A percentile compares a stretch with the other conserved stretches of the same genome.
phyloP scores from a whole-genome alignment of 2,888 invertebrate species.

The Brachylomia viminalis region DNA sequence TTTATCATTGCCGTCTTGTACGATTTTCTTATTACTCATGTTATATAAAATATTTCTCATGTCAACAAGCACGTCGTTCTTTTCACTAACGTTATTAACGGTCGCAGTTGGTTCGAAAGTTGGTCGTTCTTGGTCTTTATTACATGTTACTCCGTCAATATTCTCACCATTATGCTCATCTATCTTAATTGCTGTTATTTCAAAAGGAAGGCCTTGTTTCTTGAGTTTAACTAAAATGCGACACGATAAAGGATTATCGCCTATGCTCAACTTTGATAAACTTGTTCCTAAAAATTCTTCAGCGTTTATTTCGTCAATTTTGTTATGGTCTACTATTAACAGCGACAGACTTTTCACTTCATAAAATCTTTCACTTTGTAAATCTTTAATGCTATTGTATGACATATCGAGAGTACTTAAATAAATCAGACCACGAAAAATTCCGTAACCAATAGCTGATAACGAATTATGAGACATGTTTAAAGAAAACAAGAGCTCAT shows the following conservation, averaged over 20 bases:
- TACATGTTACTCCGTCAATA: constrained; percentile 68
- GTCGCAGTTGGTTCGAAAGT: constrained; percentile 19
- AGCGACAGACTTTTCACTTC: constrained; percentile 72
- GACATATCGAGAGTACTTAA: constrained; percentile 79
- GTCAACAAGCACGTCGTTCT: constrained; percentile 52
- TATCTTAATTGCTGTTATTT: constrained; percentile 58
- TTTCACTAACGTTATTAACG: constrained; percentile 37
- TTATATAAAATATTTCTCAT: constrained; percentile 65
- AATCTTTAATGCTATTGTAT: constrained; percentile 76
- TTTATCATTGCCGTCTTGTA: constrained; percentile 31
- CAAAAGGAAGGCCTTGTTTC: constrained; percentile 59
- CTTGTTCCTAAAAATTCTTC: constrained; percentile 74
- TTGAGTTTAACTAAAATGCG: constrained; percentile 73
- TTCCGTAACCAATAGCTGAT: constrained; percentile 75
- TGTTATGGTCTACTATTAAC: constrained; percentile 80
- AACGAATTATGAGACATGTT: constrained; percentile 82
- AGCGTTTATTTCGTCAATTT: constrained; percentile 72
- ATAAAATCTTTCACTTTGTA: constrained; percentile 78
- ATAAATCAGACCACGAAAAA: constrained; percentile 75
- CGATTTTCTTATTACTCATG: constrained; percentile 38
- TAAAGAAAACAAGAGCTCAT: constrained; percentile 68
- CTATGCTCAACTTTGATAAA: constrained; percentile 78
- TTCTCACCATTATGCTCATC: constrained; percentile 63
- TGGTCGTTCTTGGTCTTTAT: constrained; percentile 45
- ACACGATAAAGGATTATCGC: constrained; percentile 82